These are phyloP conservation scores for Cheilosia impressa DNA, from an alignment of 2,888 invertebrate species.

Conservation along the genomic window DNA sequence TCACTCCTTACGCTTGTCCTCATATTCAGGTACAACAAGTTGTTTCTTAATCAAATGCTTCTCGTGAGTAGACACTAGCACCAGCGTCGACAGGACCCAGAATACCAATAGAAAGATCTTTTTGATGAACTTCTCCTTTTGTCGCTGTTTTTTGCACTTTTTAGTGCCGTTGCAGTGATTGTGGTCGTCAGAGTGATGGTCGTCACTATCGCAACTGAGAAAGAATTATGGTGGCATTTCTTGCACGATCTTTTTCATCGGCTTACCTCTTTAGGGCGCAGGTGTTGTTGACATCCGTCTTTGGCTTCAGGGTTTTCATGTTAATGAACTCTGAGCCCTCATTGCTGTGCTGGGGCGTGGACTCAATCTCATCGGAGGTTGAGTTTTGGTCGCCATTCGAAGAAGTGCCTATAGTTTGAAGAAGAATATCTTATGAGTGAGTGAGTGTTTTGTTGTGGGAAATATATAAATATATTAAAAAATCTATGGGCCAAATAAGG, in stretches of 20 bases:
- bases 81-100: conserved; percentile 80
- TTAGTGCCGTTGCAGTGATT: conserved; percentile 77
- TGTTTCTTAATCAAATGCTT: conserved; percentile 81
- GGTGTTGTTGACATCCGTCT: conserved; percentile 41
- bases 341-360: conserved; percentile 76
- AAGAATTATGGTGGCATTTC: background rate
- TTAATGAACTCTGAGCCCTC: conserved; percentile 79
- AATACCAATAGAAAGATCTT: conserved; percentile 79
- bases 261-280: conserved; percentile 64
- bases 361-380: conserved; percentile 75
- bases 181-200: conserved; percentile 77
- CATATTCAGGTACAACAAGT: conserved; percentile 80
- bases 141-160: conserved; percentile 78
- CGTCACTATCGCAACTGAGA: conserved; percentile 80
- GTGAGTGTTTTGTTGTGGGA: background rate
- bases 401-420: conserved; percentile 76
- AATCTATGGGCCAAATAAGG: too few relatives aligned
- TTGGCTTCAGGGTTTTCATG: conserved; percentile 75
- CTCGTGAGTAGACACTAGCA: conserved; percentile 81
- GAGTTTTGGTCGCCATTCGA: conserved; percentile 77
- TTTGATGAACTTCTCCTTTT: conserved; percentile 78
- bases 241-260: background rate
- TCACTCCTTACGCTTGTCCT: conserved; percentile 79
- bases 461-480: too few relatives aligned
- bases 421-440: conserved; percentile 1